These are phyloP conservation scores for Eulemur mongoz DNA, from an alignment of 2,797 vertebrate species.

Conservation along the genomic window DNA sequence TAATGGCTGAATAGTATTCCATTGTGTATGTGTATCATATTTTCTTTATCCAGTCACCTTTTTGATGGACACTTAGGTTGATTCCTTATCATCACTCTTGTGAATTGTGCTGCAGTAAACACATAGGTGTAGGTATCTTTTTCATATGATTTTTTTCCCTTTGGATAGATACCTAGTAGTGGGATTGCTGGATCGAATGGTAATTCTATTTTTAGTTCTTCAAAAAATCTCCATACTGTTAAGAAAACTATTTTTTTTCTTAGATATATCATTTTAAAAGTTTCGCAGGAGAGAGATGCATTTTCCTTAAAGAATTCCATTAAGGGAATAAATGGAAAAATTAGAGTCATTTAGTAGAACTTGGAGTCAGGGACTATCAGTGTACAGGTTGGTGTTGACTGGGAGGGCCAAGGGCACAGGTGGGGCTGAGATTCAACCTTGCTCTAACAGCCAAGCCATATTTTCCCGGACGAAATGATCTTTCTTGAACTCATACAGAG, in stretches of 20 bases:
- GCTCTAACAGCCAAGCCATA: not conserved
- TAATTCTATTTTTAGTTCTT: not conserved
- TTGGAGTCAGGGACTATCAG: not conserved
- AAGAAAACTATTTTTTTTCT: not conserved
- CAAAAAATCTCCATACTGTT: not conserved
- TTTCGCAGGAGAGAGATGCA: not conserved
- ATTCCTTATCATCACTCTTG: too few relatives aligned
- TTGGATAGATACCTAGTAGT: too few relatives aligned
- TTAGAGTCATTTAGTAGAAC: not conserved
- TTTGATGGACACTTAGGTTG: too few relatives aligned
- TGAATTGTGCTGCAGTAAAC: too few relatives aligned
- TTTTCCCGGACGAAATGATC: not conserved
- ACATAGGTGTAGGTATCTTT: too few relatives aligned
- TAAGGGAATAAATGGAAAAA: not conserved
- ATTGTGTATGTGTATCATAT: too few relatives aligned
- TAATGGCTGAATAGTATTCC: too few relatives aligned
- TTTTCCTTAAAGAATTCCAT: conserved; percentile 18
- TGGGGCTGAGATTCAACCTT: not conserved
- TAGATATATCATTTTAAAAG: not conserved
- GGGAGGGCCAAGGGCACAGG: not conserved
- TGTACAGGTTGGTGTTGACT: not conserved
- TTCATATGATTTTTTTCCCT: too few relatives aligned
- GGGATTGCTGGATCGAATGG: too few relatives aligned
- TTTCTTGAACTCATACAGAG: not conserved
- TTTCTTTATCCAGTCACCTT: too few relatives aligned